These are phyloP conservation scores for Mellilla xanthometata DNA, from an alignment of 2,888 invertebrate species.

Conservation along the genomic window DNA sequence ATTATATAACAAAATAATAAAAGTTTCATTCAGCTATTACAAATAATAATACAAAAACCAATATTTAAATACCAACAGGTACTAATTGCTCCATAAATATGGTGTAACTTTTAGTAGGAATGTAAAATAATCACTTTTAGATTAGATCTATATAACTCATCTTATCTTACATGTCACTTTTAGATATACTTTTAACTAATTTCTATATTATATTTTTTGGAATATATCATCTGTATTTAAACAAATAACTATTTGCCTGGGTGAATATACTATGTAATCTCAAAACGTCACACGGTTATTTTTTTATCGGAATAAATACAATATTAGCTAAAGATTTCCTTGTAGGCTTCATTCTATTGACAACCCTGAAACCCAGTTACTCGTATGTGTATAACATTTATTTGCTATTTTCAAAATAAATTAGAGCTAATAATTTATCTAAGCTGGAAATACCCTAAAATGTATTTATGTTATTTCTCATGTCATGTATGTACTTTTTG, in stretches of 20 bases:
- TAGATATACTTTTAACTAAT: constrained; percentile 5
- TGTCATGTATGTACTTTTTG: constrained; percentile 5
- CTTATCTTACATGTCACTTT: constrained; percentile 9
- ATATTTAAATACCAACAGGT: constrained; percentile 16
- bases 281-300: no score
- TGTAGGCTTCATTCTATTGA: no score
- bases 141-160: constrained; percentile 19
- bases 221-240: no score
- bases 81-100: constrained; percentile 4
- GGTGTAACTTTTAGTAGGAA: constrained; percentile 11
- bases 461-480: background rate
- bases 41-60: constrained; percentile 14
- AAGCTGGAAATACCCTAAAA: constrained; percentile 4
- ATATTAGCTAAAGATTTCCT: no score
- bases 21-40: background rate
- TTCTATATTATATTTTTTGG: constrained; percentile 5
- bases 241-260: no score
- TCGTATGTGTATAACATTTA: background rate
- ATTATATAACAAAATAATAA: background rate
- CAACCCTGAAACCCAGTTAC: no score
- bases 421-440: background rate
- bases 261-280: no score
- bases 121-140: constrained; percentile 20
- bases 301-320: no score
- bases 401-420: background rate